Evolutionary conservation across 2,797 vertebrate genomes (phyloP), one percentile per base, ranked within the genome.

Genomic region (Denticeps clupeoides): DNA sequence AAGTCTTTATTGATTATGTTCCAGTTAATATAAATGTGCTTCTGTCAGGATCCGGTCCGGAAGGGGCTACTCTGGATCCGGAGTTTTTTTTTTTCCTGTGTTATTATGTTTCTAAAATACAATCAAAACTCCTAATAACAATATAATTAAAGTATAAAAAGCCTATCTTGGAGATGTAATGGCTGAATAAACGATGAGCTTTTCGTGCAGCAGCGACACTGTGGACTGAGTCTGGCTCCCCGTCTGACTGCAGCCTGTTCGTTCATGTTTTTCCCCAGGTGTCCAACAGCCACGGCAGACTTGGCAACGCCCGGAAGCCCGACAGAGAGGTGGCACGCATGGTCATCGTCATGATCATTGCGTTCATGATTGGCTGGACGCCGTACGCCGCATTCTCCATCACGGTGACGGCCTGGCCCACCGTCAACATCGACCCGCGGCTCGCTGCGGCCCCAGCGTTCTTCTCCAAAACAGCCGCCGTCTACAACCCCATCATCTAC

Each of bases 401-500:
- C 41, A 68, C 84, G 5, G 85, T 89, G 58, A 89, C 89, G 3
- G 70, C 68, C n/a, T 60, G 72, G 53, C 89, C 89, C 16, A 82
- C 80, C 46, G 78, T 91, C 12, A 24, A 88, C 12, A 69, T 93
- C 27, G 86, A 94, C 62, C 85, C 91, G 27, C 71, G 77, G 5
- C 68, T 91, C 67, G 79, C 87, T 13, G 74, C 89, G 49, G 71
- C 91, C 38, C 90, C 87, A 0, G 87, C 91, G 37, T 93, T 92
- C 72, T 91, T 94, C 60, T 86, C 90, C 53, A 93, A 94, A 75
- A 94, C 89, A 1, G 84, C 89, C 7, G 72, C 89, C 0, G 84
- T 90, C 51, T 93, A 93, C 70, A 91, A 94, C 66, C 90, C 91
- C 3, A 35, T 94, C 62, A 90, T 93, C 73, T 91, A 94, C 29